Conservation (phyloP, 2,888 invertebrate species). For the Tenthredo amoena region DNA sequence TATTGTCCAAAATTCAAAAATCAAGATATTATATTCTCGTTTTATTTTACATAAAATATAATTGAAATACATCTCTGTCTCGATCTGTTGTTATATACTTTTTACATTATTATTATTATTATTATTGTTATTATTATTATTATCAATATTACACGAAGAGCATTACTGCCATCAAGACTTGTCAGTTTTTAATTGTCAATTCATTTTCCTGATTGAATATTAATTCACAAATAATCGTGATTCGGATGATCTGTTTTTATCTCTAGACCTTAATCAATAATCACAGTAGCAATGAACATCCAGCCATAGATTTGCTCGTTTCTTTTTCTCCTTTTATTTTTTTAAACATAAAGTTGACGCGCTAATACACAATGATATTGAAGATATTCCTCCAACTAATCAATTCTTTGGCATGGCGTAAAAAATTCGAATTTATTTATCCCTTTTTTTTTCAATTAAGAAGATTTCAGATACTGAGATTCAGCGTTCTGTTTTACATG, state of each 20-base stretch:
- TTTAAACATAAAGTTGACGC: too few species aligned
- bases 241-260: background rate
- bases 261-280: background rate
- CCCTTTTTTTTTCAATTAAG: background rate
- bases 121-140: background rate
- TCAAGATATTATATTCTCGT: slow-evolving; percentile 17
- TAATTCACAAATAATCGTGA: background rate
- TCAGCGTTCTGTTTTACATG: background rate
- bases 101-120: slow-evolving; percentile 7
- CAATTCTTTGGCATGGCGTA: background rate
- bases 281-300: slow-evolving; percentile 9
- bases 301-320: slow-evolving; percentile 43
- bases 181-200: background rate
- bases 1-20: background rate
- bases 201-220: background rate
- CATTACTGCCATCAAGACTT: background rate
- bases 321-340: slow-evolving; percentile 27
- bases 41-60: slow-evolving; percentile 49
- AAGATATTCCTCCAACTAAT: background rate
- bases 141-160: background rate
- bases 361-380: background rate
- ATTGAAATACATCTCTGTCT: slow-evolving; percentile 11
- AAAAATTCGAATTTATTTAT: background rate
- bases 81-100: background rate
- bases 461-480: background rate